phyloP scores from a whole-genome alignment of 2,888 invertebrate species.

The Mythimna impura region DNA sequence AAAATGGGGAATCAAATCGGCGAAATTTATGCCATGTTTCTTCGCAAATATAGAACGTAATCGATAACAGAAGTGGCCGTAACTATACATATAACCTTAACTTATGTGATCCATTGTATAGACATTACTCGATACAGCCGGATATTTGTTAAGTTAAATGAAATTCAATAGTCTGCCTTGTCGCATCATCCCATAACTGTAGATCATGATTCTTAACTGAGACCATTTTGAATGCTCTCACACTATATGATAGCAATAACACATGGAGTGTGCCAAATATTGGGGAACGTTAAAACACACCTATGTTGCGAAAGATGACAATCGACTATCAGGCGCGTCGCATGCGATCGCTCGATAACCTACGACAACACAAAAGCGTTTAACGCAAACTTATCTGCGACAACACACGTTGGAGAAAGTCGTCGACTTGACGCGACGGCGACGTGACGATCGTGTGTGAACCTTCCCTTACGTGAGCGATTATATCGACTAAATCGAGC shows the following conservation, averaged over 20 bases:
- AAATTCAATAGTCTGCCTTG: no score
- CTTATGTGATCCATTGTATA: not conserved
- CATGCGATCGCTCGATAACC: conserved; percentile 73
- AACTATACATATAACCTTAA: not conserved
- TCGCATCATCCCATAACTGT: no score
- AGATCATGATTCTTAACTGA: not conserved
- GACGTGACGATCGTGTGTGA: conserved; percentile 81
- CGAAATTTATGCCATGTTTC: not conserved
- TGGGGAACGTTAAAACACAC: not conserved
- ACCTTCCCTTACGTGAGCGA: conserved; percentile 80
- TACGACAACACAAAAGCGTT: conserved; percentile 75
- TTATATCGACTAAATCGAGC: conserved; percentile 77
- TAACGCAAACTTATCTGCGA: conserved; percentile 68
- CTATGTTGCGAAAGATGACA: conserved; percentile 54
- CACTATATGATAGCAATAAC: not conserved
- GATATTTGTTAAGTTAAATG: not conserved
- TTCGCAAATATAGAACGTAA: not conserved
- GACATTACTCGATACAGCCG: not conserved
- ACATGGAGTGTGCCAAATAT: conserved; percentile 4
- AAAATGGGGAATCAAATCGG: not conserved
- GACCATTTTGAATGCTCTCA: not conserved
- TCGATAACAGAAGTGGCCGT: not conserved
- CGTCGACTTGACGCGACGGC: conserved; percentile 59
- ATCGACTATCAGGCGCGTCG: conserved; percentile 58
- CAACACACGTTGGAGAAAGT: conserved; percentile 79